phyloP scores from a whole-genome alignment of 2,797 vertebrate genomes.

The Scomberomorus guttatus region DNA sequence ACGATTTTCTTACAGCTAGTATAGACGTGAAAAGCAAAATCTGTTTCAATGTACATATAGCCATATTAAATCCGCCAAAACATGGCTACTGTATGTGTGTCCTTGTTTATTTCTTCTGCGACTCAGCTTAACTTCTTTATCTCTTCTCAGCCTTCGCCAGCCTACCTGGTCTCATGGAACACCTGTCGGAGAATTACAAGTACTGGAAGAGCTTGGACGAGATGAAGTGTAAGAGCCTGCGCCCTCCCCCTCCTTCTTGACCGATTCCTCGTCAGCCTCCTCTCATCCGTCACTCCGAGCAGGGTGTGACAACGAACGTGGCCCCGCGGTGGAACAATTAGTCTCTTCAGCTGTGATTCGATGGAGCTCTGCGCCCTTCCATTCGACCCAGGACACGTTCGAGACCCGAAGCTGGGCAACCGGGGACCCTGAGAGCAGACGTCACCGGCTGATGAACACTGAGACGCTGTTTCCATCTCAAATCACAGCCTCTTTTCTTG shows the following conservation, averaged over 20 bases:
- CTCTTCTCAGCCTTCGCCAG: constrained; percentile 90
- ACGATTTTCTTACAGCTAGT: not conserved
- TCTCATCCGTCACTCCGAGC: constrained; percentile 21
- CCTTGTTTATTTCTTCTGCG: not conserved
- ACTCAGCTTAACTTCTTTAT: not conserved
- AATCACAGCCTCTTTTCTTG: constrained; percentile 57
- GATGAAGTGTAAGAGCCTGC: constrained; percentile 93
- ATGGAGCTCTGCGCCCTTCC: constrained; percentile 20
- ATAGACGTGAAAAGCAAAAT: not conserved
- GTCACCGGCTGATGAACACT: constrained; percentile 15
- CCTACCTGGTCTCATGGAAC: constrained; percentile 94
- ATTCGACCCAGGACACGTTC: not conserved
- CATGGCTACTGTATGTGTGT: not conserved
- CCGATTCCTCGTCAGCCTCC: constrained; percentile 57
- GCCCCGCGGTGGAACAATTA: constrained; percentile 24
- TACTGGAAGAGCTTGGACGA: constrained; percentile 97
- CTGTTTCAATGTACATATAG: no score
- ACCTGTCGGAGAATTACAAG: constrained; percentile 95
- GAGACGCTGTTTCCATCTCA: constrained; percentile 37
- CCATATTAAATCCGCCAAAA: no score
- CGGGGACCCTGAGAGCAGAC: not conserved
- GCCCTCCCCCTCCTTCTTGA: constrained; percentile 87
- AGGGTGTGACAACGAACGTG: constrained; percentile 14
- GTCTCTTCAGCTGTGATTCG: constrained; percentile 44
- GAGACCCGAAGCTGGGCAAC: not conserved